phyloP scores from a whole-genome alignment of 2,888 invertebrate species.

The Malacosoma neustria region DNA sequence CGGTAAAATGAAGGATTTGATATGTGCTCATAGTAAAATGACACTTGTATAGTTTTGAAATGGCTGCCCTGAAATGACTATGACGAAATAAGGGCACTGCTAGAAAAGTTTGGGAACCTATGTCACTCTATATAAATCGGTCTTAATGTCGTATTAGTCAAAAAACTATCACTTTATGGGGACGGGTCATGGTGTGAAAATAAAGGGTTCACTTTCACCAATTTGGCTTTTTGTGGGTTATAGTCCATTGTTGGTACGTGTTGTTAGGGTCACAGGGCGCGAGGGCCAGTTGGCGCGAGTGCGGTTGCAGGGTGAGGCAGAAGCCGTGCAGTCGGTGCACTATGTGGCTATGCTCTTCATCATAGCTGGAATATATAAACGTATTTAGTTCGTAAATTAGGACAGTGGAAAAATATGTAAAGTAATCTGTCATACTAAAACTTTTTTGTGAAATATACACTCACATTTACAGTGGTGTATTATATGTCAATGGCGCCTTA shows the following conservation, averaged over 20 bases:
- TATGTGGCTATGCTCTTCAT: conserved; percentile 82
- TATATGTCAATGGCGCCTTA: no score
- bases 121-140: background rate
- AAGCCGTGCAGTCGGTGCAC: conserved; percentile 85
- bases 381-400: no score
- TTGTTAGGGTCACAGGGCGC: conserved; percentile 90
- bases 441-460: no score
- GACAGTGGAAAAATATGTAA: no score
- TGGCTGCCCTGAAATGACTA: no score
- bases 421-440: no score
- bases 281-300: conserved; percentile 83
- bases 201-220: conserved; percentile 39
- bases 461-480: no score
- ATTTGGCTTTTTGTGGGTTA: conserved; percentile 56
- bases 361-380: conserved; percentile 72
- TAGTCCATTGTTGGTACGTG: conserved; percentile 92
- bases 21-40: no score
- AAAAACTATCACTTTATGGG: no score
- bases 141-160: background rate
- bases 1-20: no score
- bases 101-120: background rate
- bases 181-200: conserved; percentile 8
- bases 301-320: conserved; percentile 89
- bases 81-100: no score
- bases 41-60: no score